Percentiles rank a stretch among this genome's conserved stretches.
These are phyloP conservation scores for Lepidurus arcticus DNA, from an alignment of 1,140 invertebrate species.

Conservation along the genomic window DNA sequence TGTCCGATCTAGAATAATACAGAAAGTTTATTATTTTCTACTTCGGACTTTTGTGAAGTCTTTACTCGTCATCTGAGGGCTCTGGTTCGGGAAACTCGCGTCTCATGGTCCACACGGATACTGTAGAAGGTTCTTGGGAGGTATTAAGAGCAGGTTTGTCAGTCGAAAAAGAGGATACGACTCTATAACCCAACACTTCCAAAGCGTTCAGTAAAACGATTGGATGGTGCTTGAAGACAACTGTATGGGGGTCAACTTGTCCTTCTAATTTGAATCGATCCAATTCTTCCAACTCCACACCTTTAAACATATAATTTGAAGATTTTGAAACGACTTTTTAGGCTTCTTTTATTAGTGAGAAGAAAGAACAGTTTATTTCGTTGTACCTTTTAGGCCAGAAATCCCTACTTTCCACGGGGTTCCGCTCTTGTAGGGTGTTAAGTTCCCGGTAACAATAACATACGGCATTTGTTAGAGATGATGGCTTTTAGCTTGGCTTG, in stretches of 20 bases:
- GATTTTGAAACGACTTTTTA: neutral
- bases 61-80: constrained; percentile 33
- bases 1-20: neutral
- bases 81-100: constrained; percentile 35
- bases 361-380: neutral
- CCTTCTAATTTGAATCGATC: constrained; percentile 30
- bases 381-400: constrained; percentile 32
- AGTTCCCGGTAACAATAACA: constrained; percentile 32
- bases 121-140: neutral
- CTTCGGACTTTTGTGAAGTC: neutral
- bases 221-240: constrained; percentile 34
- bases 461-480: constrained; percentile 32
- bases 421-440: constrained; percentile 29
- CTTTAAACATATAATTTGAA: neutral
- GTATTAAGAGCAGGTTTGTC: constrained; percentile 11
- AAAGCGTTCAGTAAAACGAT: constrained; percentile 35
- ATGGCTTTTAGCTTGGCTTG: neutral
- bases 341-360: neutral
- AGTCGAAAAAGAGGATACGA: constrained; percentile 27
- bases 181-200: constrained; percentile 34
- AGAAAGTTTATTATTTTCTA: neutral
- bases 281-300: constrained; percentile 31
- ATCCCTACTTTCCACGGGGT: constrained; percentile 33
- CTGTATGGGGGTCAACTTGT: constrained; percentile 26
- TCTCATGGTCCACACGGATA: constrained; percentile 33